phyloP scores from a whole-genome alignment of 2,797 vertebrate genomes.

The Florisuga fusca region DNA sequence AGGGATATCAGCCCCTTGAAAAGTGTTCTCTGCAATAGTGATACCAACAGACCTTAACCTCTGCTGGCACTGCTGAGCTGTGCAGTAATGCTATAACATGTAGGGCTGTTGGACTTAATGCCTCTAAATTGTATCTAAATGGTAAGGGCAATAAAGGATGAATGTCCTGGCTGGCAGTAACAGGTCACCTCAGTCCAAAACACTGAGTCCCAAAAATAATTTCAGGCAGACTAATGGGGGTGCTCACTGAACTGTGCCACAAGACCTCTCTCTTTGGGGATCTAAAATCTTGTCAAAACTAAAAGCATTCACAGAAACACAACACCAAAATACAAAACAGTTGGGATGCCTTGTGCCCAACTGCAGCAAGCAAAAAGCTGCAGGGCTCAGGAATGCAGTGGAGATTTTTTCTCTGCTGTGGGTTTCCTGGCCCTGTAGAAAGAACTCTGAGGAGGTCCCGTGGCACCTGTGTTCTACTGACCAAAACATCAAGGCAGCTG shows the following conservation, averaged over 20 bases:
- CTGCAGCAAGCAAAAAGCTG: not conserved
- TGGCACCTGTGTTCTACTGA: not conserved
- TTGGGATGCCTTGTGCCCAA: not conserved
- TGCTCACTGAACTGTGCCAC: not conserved
- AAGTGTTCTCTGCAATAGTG: not conserved
- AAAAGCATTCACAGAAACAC: not conserved
- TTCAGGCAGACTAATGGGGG: not conserved
- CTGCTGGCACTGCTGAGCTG: not conserved
- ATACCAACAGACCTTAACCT: not conserved
- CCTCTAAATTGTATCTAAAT: not conserved
- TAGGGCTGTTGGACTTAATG: not conserved
- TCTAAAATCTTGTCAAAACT: not conserved
- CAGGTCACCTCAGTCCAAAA: not conserved
- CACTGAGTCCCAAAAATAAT: not conserved
- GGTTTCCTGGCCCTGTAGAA: accelerated
- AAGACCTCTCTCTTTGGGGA: not conserved
- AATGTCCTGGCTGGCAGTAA: not conserved
- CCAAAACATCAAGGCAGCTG: not conserved
- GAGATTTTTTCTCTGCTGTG: not conserved
- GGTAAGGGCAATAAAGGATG: not conserved
- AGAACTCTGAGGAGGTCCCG: not conserved
- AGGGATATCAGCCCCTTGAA: not conserved
- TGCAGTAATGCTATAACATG: not conserved
- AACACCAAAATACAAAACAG: not conserved
- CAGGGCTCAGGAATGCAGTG: not conserved